Evolutionary conservation across 1,140 invertebrate genomes (phyloP).

Genomic region (Orchesella cincta): DNA sequence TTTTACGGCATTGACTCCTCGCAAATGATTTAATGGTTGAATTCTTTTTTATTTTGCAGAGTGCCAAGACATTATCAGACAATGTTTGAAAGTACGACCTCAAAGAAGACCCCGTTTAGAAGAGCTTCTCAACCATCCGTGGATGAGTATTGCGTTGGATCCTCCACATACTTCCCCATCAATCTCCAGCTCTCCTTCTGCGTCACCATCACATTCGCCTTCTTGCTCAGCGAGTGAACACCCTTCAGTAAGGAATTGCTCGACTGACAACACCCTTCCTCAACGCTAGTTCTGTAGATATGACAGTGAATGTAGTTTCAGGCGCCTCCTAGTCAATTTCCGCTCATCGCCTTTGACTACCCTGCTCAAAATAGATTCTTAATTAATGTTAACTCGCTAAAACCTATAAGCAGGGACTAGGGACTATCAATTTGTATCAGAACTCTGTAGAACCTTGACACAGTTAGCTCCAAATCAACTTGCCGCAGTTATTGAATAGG

Average conservation of each 20-base stretch:
- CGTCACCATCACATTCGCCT: constrained; percentile 38
- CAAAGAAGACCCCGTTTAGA: constrained; percentile 61
- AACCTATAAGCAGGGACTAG: neutral
- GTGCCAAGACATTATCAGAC: constrained; percentile 64
- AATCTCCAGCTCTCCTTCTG: constrained; percentile 36
- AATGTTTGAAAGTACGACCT: constrained; percentile 63
- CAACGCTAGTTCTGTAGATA: neutral
- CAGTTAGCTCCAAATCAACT: neutral
- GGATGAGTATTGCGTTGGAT: constrained; percentile 57
- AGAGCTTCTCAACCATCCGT: constrained; percentile 65
- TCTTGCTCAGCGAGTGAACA: constrained; percentile 47
- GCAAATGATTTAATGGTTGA: too few relatives aligned
- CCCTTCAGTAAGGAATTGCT: constrained; percentile 19
- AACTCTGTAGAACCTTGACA: neutral
- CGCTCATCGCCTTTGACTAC: constrained; percentile 11
- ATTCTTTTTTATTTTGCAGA: too few relatives aligned
- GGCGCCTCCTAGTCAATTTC: constrained; percentile 9
- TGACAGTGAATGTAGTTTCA: constrained; percentile 11
- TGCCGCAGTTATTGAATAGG: constrained; percentile 15
- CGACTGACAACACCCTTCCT: neutral
- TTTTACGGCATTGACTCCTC: too few relatives aligned
- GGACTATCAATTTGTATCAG: neutral
- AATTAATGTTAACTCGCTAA: constrained; percentile 17
- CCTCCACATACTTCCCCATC: constrained; percentile 41
- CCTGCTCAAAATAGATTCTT: constrained; percentile 13